Percentiles rank a stretch among this genome's conserved stretches.
Evolutionary conservation across 2,888 invertebrate species (phyloP).

Genomic region (Lysandra bellargus): DNA sequence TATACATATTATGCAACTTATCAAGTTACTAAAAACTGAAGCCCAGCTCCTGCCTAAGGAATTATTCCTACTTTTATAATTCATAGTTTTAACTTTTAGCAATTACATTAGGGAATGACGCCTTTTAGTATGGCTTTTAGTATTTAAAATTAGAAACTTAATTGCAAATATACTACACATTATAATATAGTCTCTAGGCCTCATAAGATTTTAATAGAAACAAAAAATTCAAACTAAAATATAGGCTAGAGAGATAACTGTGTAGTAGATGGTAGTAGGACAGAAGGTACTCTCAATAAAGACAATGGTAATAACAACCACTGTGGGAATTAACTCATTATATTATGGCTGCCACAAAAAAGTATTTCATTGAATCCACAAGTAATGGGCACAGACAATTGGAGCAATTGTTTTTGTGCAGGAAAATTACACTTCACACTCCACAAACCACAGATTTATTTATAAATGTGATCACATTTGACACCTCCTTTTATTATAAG

Average conservation of each 20-base stretch:
- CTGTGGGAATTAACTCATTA: background rate
- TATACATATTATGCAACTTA: too few relatives aligned
- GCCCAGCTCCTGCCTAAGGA: too few relatives aligned
- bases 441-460: background rate
- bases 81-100: too few relatives aligned
- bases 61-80: too few relatives aligned
- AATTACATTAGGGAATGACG: too few relatives aligned
- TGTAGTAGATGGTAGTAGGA: background rate
- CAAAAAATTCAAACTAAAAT: background rate
- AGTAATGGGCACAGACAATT: background rate
- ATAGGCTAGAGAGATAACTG: background rate
- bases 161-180: background rate
- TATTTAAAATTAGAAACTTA: too few relatives aligned
- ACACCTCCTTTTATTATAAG: too few relatives aligned
- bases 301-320: constrained; percentile 2
- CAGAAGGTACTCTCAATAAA: background rate
- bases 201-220: background rate
- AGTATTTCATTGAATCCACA: background rate
- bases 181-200: background rate
- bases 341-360: background rate
- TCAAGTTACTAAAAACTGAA: too few relatives aligned
- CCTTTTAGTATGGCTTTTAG: too few relatives aligned
- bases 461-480: too few relatives aligned
- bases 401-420: background rate
- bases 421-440: background rate